These are phyloP conservation scores for Hetaerina titia DNA, from an alignment of 2,888 invertebrate genomes.

Conservation along the genomic window DNA sequence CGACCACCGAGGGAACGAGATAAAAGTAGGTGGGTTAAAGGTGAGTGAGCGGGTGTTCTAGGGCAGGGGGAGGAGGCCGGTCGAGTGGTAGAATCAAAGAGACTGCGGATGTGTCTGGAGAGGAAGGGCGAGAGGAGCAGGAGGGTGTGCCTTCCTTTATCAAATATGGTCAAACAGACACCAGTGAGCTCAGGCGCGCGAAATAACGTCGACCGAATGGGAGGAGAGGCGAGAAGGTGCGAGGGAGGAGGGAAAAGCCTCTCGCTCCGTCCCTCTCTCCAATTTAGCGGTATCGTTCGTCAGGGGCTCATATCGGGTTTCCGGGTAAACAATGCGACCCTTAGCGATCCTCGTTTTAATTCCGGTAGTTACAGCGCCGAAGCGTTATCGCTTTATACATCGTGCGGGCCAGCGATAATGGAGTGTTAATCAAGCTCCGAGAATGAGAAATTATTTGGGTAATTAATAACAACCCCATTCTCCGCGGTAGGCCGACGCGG, in stretches of 20 bases:
- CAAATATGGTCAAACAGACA: neutral
- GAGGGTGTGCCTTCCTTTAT: neutral
- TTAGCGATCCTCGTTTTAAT: slow-evolving; percentile 2
- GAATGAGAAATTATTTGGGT: slow-evolving; percentile 47
- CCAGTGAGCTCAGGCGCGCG: neutral
- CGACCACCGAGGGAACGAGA: neutral
- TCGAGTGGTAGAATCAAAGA: neutral
- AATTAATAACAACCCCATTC: neutral
- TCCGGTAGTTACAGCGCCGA: neutral
- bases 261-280: neutral
- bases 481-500: neutral
- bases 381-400: slow-evolving; percentile 2
- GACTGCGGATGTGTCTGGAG: neutral
- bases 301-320: slow-evolving; percentile 10
- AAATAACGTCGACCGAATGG: neutral
- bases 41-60: neutral
- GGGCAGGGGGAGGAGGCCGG: neutral
- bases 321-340: neutral
- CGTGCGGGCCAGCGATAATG: slow-evolving; percentile 37
- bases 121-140: neutral
- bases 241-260: neutral
- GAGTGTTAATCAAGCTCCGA: slow-evolving; percentile 41
- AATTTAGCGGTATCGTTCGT: slow-evolving; percentile 29
- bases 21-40: neutral
- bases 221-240: neutral